Evolutionary conservation across 92 coral and sea anemone species (phyloP), one percentile per base, ranked within the genome.

Genomic region (Metridium senile): DNA sequence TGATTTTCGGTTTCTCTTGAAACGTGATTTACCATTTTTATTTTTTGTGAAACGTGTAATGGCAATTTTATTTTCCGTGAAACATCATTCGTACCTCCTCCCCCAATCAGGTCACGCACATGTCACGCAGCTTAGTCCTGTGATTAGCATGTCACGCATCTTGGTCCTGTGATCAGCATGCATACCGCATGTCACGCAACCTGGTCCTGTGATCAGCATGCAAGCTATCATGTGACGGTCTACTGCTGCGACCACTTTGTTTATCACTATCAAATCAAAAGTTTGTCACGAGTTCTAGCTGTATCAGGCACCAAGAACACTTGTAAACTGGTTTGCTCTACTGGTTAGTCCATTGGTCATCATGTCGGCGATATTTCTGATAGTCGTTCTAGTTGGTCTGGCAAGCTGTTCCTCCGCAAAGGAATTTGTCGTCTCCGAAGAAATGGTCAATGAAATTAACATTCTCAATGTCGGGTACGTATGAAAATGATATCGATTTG

Each of bases 391-490:
- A 19, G 11, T 34, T 3, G 68, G 45, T 18, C 29, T 29, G 1
- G 26, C n/a, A 56, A 56, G 79, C 54, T 35, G 33, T 9, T 53
- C 81, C 1, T 27, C 39, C 45, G 58, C 34, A 27, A 22, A 54
- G 31, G 83, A 78, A 33, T 52, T 27, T 27, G 81, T 82, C 19
- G 45, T 84, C 46, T 82, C 91, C 2, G 77, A 74, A 16, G 84
- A 90, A 53, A 13, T 86, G 74, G 91, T 76, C 11, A 57, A 74
- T 23, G 51, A 66, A 66, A 74, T 90, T 45, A 90, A 90, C 78
- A 68, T 65, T 45, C 57, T 90, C 33, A 90, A 90, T 71, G 80
- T 86, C 0, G 94, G 94, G 94, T 90, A 83, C 17, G 94, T 81
- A 47, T 22, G 8, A 11, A 7, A 34, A 29, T 18, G 33, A 39